Conservation (phyloP, 2,888 invertebrate genomes). For the Drosophila maculinotata region DNA sequence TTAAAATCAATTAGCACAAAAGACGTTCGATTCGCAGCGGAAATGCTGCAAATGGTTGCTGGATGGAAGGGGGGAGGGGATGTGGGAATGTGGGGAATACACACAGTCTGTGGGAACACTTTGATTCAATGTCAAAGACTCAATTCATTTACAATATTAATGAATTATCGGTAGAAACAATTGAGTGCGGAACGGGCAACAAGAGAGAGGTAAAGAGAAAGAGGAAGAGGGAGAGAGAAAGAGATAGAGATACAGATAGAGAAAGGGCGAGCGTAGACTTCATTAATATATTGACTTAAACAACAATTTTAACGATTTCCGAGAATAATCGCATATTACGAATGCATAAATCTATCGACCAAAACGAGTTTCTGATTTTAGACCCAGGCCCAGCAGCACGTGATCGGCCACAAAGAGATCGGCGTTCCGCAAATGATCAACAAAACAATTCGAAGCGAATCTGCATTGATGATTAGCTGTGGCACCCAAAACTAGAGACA, state of each 20-base stretch:
- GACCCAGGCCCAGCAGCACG: constrained; percentile 20
- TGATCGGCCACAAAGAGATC: constrained; percentile 5
- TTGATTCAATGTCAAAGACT: constrained; percentile 31
- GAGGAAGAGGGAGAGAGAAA: not conserved
- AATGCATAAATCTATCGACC: constrained; percentile 25
- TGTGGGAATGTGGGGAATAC: no score
- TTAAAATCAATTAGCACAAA: constrained; percentile 38
- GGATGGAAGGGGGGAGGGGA: no score
- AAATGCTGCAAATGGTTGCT: constrained; percentile 45
- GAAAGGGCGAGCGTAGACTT: not conserved
- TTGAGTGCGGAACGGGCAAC: not conserved
- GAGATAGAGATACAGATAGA: not conserved
- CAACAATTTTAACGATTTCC: constrained; percentile 19
- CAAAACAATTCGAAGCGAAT: constrained; percentile 11
- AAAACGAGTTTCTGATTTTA: constrained; percentile 34
- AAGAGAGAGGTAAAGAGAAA: not conserved
- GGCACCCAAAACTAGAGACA: not conserved
- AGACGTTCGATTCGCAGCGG: constrained; percentile 42
- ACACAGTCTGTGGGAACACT: constrained; percentile 10
- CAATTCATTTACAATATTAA: not conserved
- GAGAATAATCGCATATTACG: constrained; percentile 32
- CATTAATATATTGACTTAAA: not conserved
- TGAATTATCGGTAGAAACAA: not conserved
- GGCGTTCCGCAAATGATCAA: not conserved
- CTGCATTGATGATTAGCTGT: constrained; percentile 23